Evolutionary conservation across 2,113 vertebrate genomes (phyloP).

Genomic region (Charina bottae): DNA sequence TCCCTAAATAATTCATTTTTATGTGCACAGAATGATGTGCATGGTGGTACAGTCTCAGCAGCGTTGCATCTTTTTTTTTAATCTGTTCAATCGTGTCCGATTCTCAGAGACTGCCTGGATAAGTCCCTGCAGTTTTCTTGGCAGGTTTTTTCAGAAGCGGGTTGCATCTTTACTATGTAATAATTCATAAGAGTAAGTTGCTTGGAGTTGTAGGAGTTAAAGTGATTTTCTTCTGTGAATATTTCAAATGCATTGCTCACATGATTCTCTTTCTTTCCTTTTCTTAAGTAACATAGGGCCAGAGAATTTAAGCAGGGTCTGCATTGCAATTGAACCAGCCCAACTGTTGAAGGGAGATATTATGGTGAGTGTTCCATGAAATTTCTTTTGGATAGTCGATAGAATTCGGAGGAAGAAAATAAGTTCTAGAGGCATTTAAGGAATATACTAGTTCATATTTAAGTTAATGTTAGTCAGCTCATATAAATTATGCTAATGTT

Average conservation of each 20-base stretch:
- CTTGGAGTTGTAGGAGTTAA: not conserved
- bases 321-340: constrained; percentile 87
- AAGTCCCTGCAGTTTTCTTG: too few species aligned
- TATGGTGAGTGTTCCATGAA: constrained; percentile 81
- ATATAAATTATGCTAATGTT: not conserved
- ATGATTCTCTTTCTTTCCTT: not conserved
- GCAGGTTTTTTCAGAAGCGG: too few species aligned
- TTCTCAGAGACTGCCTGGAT: too few species aligned
- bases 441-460: not conserved
- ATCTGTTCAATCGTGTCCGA: too few species aligned
- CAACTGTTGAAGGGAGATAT: constrained; percentile 95
- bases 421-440: not conserved
- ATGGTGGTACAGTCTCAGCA: not conserved
- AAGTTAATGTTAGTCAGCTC: not conserved
- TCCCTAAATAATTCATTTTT: not conserved
- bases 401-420: not conserved
- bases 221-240: not conserved
- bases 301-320: constrained; percentile 82
- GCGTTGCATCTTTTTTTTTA: not conserved
- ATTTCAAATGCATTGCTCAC: not conserved
- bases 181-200: not conserved
- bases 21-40: not conserved
- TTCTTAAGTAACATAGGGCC: constrained; percentile 79
- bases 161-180: not conserved
- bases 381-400: not conserved